Percentiles rank a stretch among this genome's conserved stretches.
phyloP scores from a whole-genome alignment of 2,797 vertebrate species.

The Pteronotus mesoamericanus region DNA sequence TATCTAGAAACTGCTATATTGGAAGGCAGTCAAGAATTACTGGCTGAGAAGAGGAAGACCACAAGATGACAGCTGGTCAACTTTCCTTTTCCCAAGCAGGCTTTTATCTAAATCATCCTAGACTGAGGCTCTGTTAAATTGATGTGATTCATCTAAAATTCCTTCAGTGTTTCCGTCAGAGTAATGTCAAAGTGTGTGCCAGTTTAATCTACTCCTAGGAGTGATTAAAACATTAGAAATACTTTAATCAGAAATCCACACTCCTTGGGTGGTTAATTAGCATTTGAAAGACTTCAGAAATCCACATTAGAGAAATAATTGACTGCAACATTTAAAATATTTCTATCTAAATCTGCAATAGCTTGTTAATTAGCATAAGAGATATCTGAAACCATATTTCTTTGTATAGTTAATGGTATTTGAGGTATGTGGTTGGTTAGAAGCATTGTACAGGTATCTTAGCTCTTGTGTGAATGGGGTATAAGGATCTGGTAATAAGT shows the following conservation, averaged over 20 bases:
- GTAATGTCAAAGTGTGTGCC: not conserved
- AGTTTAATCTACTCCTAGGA: not conserved
- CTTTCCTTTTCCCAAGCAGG: not conserved
- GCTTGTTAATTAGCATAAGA: slow-evolving; percentile 17
- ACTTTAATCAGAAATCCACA: slow-evolving; percentile 20
- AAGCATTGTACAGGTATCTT: not conserved
- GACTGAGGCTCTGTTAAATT: not conserved
- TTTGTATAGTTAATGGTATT: not conserved
- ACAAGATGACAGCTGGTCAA: not conserved
- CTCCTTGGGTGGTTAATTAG: not conserved
- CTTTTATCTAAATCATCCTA: not conserved
- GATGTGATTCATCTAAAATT: not conserved
- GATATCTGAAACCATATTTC: slow-evolving; percentile 6
- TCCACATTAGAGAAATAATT: not conserved
- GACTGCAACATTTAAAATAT: not conserved
- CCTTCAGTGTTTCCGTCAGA: not conserved
- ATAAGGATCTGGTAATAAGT: not conserved
- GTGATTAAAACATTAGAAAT: not conserved
- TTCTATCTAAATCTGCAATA: not conserved
- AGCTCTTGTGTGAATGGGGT: not conserved
- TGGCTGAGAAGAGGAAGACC: not conserved
- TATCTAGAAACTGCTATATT: not conserved
- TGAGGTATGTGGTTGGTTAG: not conserved
- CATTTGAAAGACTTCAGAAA: slow-evolving; percentile 1
- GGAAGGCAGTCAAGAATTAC: not conserved